Evolutionary conservation across 2,113 vertebrate genomes (phyloP), one percentile per base, ranked within the genome.

Genomic region (Vireo altiloquus): DNA sequence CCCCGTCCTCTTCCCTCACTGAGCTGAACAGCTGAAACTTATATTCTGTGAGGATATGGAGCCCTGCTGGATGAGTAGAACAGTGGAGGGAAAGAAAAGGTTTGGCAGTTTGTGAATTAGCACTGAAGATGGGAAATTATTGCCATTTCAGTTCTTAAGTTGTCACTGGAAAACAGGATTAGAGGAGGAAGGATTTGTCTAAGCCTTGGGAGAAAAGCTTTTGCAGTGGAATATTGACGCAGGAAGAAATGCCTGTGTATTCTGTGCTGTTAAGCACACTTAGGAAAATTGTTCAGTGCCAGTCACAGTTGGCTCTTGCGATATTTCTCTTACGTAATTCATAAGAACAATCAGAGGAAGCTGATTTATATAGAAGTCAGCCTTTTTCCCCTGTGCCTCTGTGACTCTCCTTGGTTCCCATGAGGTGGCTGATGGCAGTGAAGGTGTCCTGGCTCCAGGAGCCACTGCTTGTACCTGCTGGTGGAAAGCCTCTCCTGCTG

Each of bases 141-240:
- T 96, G 65, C 90, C 82, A 59, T 79, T 93, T 46, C 72, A 70
- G 40, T 90, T 93, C 85, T 92, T 89, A 86, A 88, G 60, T 89
- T 97, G 83, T 95, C 93, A 95, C 85, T 78, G 70, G 82, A 82
- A 93, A 78, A 75, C 87, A 94, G 80, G 90, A 94, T 95, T 95
- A 96, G 92, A 68, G 49, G 71, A 81, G 75, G 92, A 83, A 90
- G 92, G 80, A 92, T 87, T 95, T 96, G 83, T 76, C 31, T 74
- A 57, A 96, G 50, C 77, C 78, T 74, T 8, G 0, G 84, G 86
- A 95, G 91, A 64, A 75, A 95, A 96, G 87, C 65, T 87, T 49
- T 76, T 5, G 37, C 64, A 18, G 66, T 44, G n/a, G 71, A 82
- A 68, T 49, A 94, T 57, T 82, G 63, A 71, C 46, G 19, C 42